Evolutionary conservation across 2,113 vertebrate genomes (phyloP).

Genomic region (Reinhardtius hippoglossoides): DNA sequence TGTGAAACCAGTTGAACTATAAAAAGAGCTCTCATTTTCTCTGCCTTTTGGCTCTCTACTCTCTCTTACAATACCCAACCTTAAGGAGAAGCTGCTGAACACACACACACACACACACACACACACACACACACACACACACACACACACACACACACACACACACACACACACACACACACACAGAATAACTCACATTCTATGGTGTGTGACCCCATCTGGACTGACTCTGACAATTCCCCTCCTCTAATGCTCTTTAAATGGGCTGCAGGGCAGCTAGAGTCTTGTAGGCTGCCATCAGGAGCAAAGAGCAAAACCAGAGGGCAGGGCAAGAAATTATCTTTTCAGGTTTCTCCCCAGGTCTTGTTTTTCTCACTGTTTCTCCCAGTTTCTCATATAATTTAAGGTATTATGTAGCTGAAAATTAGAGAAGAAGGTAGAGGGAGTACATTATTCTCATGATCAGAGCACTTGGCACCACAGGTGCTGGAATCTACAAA

Average conservation of each 20-base stretch:
- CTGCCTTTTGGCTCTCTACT: conserved; percentile 8
- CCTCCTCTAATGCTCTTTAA: conserved; percentile 66
- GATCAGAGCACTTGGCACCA: conserved; percentile 4
- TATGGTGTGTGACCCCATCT: conserved; percentile 34
- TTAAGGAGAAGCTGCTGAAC: conserved; percentile 12
- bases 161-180: not conserved
- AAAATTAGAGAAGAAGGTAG: conserved; percentile 8
- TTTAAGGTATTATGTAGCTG: conserved; percentile 15
- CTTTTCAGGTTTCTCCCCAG: conserved; percentile 17
- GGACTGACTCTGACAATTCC: conserved; percentile 58
- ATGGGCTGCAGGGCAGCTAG: conserved; percentile 56
- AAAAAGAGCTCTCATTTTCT: conserved; percentile 15
- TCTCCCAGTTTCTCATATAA: conserved; percentile 9
- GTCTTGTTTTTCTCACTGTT: not conserved
- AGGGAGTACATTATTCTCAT: conserved; percentile 11
- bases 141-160: not conserved
- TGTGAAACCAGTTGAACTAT: not conserved
- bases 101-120: not conserved
- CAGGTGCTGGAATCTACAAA: not conserved
- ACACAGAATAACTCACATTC: conserved; percentile 1
- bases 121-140: not conserved
- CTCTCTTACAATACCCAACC: conserved; percentile 3
- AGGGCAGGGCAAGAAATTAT: conserved; percentile 49
- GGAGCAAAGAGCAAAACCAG: conserved; percentile 55
- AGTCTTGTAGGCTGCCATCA: conserved; percentile 58